Evolutionary conservation across 1,140 invertebrate species (phyloP).

Genomic region (Heliconius congener): DNA sequence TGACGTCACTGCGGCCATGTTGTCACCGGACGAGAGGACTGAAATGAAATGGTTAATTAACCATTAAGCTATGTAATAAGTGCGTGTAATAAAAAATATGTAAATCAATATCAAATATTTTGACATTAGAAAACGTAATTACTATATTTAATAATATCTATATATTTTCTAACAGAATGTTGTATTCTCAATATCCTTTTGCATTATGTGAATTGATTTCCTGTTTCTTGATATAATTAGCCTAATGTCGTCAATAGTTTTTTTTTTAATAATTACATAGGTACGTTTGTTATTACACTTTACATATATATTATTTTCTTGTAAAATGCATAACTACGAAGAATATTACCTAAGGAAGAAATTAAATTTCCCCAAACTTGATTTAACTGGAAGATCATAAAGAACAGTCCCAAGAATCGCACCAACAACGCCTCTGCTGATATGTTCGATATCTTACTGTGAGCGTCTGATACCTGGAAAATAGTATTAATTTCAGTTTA

Average conservation of each 20-base stretch:
- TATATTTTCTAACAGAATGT: too few relatives aligned
- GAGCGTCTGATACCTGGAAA: conserved; percentile 84
- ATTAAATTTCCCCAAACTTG: conserved; percentile 97
- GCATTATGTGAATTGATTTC: too few relatives aligned
- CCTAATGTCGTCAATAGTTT: too few relatives aligned
- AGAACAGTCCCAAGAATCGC: conserved; percentile 94
- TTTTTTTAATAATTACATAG: too few relatives aligned
- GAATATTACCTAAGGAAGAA: conserved; percentile 87
- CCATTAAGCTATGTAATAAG: not conserved
- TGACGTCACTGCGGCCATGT: conserved; percentile 63
- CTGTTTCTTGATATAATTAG: too few relatives aligned
- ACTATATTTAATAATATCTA: too few relatives aligned
- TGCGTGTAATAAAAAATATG: too few relatives aligned
- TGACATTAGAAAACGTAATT: too few relatives aligned
- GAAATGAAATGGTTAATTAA: conserved; percentile 22
- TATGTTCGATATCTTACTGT: conserved; percentile 85
- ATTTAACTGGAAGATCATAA: conserved; percentile 95
- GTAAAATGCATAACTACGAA: not conserved
- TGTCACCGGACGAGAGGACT: conserved; percentile 77
- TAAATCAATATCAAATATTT: too few relatives aligned
- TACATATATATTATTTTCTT: not conserved
- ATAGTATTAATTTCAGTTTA: not conserved
- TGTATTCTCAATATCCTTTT: too few relatives aligned
- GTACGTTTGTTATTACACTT: too few relatives aligned
- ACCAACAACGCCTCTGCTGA: conserved; percentile 87